phyloP scores from a whole-genome alignment of 2,888 invertebrate species.

The Stegana nigrithorax region DNA sequence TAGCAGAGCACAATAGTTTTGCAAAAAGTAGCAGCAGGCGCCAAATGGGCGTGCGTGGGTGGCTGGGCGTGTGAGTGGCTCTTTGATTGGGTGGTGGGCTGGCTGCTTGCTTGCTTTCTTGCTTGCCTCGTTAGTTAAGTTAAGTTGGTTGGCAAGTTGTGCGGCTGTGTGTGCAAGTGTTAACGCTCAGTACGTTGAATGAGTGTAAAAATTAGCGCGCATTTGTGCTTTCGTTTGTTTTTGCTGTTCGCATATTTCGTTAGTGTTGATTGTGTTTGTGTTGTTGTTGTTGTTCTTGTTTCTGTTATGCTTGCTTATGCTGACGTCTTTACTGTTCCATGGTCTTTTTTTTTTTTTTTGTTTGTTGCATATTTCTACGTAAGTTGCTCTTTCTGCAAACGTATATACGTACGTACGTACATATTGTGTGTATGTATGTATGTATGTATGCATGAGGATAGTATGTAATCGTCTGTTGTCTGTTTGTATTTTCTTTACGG shows the following conservation, averaged over 20 bases:
- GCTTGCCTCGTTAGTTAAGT: too few species aligned
- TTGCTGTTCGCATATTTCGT: background rate
- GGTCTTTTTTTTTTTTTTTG: background rate
- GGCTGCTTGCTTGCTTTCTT: too few species aligned
- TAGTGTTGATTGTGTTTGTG: slow-evolving; percentile 8
- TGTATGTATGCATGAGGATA: background rate
- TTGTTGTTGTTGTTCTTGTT: slow-evolving; percentile 24
- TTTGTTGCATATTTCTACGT: background rate
- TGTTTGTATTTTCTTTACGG: background rate
- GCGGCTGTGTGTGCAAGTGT: background rate
- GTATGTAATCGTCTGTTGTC: too few species aligned
- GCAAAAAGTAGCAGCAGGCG: background rate
- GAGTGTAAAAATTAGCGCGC: background rate
- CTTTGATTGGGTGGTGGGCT: background rate
- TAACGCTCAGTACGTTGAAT: background rate
- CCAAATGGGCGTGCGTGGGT: background rate
- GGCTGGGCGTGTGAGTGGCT: background rate
- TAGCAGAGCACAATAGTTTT: too few species aligned
- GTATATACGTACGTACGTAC: background rate
- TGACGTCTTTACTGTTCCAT: background rate
- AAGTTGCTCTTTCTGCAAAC: background rate
- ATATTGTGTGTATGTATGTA: background rate
- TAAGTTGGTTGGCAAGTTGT: background rate
- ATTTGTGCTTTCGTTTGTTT: background rate
- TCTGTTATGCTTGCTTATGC: slow-evolving; percentile 15